phyloP scores from a whole-genome alignment of 2,113 vertebrate species.

The Nothoprocta perdicaria region DNA sequence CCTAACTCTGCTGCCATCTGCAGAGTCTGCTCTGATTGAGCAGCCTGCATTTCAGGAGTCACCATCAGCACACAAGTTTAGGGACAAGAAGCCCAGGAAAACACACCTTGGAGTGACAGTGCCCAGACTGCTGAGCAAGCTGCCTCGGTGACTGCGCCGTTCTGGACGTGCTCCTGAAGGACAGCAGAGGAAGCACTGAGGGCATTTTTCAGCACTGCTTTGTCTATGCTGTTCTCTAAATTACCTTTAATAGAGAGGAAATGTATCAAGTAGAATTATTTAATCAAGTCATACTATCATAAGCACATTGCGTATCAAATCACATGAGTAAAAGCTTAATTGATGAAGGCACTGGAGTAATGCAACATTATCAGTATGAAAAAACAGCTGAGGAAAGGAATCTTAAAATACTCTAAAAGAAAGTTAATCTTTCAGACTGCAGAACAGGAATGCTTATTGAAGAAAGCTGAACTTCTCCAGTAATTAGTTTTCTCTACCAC shows the following conservation, averaged over 20 bases:
- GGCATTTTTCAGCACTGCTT: slow-evolving; percentile 34
- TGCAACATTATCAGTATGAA: not conserved
- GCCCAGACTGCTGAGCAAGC: slow-evolving; percentile 76
- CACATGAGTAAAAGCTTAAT: not conserved
- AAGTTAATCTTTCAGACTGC: not conserved
- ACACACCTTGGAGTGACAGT: slow-evolving; percentile 76
- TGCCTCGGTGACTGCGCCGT: slow-evolving; percentile 26
- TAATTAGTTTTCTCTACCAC: not conserved
- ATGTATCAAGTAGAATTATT: not conserved
- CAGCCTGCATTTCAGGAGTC: not conserved
- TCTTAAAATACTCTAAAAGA: not conserved
- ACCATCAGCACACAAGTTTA: accelerated
- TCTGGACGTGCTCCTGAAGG: slow-evolving; percentile 34
- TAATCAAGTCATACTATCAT: not conserved
- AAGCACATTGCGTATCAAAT: not conserved
- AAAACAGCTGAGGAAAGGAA: not conserved
- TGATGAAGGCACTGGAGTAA: not conserved
- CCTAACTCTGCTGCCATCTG: slow-evolving; percentile 61
- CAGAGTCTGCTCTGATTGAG: slow-evolving; percentile 35
- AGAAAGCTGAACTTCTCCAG: slow-evolving; percentile 6
- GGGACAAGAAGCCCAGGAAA: not conserved
- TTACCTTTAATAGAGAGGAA: not conserved
- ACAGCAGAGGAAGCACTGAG: not conserved
- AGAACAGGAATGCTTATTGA: not conserved
- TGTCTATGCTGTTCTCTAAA: slow-evolving; percentile 5